phyloP scores from a whole-genome alignment of 53 echinoderm and acorn worm species.

The Echinometra lucunter region DNA sequence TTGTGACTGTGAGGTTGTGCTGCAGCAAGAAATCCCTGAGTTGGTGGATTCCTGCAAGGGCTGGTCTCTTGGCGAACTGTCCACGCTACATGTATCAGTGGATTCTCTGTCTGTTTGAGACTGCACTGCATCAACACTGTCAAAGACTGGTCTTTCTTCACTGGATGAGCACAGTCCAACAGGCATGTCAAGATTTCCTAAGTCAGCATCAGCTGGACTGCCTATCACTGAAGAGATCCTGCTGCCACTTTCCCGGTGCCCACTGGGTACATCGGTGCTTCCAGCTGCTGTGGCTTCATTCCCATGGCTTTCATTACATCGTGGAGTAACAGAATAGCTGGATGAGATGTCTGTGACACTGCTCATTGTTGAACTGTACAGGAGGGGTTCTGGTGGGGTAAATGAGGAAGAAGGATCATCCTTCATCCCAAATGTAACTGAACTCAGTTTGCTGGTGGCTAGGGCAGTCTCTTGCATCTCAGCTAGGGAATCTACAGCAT shows the following conservation, averaged over 20 bases:
- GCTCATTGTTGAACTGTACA: not conserved
- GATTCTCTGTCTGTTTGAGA: constrained; percentile 52
- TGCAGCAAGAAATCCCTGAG: constrained; percentile 13
- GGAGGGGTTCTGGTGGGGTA: constrained; percentile 47
- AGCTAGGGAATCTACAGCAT: constrained; percentile 83
- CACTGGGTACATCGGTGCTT: not conserved
- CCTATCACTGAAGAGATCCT: not conserved
- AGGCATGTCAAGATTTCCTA: constrained; percentile 2
- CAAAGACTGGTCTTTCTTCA: constrained; percentile 9
- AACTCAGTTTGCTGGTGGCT: constrained; percentile 90
- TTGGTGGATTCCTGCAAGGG: not conserved
- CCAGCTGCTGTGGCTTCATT: constrained; percentile 59
- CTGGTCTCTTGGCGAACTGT: constrained; percentile 36
- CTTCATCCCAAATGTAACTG: constrained; percentile 77
- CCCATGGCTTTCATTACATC: constrained; percentile 21
- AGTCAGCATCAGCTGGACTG: not conserved
- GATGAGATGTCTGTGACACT: not conserved
- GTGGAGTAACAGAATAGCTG: constrained; percentile 7
- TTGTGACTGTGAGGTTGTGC: constrained; percentile 34
- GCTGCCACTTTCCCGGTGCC: constrained; percentile 29
- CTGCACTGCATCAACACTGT: constrained; percentile 12
- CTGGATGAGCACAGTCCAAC: constrained; percentile 51
- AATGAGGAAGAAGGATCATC: constrained; percentile 63
- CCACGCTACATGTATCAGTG: constrained; percentile 60
- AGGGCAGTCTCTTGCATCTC: constrained; percentile 88